These are phyloP conservation scores for Pseudochirops cupreus DNA, from an alignment of 2,797 vertebrate genomes.

Conservation along the genomic window DNA sequence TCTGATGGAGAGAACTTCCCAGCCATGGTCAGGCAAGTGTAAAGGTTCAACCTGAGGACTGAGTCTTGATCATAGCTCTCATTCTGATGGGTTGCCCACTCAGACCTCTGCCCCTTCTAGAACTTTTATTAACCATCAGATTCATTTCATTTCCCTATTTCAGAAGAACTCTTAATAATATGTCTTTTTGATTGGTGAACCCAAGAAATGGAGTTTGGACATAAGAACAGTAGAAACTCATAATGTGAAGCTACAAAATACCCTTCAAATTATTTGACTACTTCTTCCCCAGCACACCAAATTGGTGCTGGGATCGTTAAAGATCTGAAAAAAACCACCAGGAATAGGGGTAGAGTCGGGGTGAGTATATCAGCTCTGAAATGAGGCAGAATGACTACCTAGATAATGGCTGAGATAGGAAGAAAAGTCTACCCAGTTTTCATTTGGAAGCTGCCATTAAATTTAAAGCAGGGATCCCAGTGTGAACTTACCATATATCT, in stretches of 20 bases:
- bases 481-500: not conserved
- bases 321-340: not conserved
- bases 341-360: not conserved
- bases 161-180: not conserved
- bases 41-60: not conserved
- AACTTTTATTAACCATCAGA: not conserved
- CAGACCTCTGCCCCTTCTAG: not conserved
- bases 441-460: slow-evolving; percentile 11
- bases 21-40: not conserved
- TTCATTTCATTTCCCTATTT: not conserved
- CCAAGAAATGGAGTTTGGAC: not conserved
- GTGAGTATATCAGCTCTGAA: not conserved
- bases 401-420: not conserved
- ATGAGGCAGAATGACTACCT: not conserved
- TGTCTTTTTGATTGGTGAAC: not conserved
- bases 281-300: not conserved
- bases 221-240: not conserved
- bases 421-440: not conserved
- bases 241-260: not conserved
- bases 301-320: not conserved
- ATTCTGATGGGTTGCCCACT: too few species aligned
- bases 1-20: not conserved
- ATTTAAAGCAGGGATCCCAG: not conserved
- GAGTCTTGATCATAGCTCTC: not conserved
- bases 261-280: not conserved